These are phyloP conservation scores for Panonychus citri DNA, from an alignment of 1,140 invertebrate species.

Conservation along the genomic window DNA sequence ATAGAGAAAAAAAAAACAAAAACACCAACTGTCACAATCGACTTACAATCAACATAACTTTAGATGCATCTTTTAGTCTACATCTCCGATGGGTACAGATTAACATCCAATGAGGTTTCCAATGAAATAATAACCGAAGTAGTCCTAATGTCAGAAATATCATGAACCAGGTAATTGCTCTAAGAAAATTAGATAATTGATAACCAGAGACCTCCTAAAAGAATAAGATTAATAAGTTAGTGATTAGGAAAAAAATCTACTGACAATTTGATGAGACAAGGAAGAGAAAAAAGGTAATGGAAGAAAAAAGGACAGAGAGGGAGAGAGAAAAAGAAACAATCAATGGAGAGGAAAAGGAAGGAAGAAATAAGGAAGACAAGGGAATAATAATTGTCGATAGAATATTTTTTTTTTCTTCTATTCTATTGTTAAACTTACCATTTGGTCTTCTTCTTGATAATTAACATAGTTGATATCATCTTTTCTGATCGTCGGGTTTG, in stretches of 20 bases:
- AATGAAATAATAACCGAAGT: conserved; percentile 55
- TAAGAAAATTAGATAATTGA: conserved; percentile 25
- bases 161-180: conserved; percentile 32
- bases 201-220: conserved; percentile 41
- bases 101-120: conserved; percentile 54
- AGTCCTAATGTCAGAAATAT: conserved; percentile 43
- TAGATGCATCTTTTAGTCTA: conserved; percentile 41
- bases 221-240: neutral
- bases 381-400: neutral
- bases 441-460: neutral
- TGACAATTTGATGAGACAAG: neutral
- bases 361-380: neutral
- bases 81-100: conserved; percentile 44
- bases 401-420: neutral
- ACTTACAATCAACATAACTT: conserved; percentile 41
- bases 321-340: neutral
- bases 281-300: neutral
- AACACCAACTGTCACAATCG: neutral
- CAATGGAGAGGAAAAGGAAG: neutral
- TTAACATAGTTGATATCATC: neutral
- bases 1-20: neutral
- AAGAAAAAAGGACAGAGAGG: neutral
- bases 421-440: neutral
- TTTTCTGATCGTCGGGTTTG: neutral
- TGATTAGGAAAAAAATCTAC: neutral